These are phyloP conservation scores for Melinaea marsaeus DNA, from an alignment of 2,888 invertebrate species.

Conservation along the genomic window DNA sequence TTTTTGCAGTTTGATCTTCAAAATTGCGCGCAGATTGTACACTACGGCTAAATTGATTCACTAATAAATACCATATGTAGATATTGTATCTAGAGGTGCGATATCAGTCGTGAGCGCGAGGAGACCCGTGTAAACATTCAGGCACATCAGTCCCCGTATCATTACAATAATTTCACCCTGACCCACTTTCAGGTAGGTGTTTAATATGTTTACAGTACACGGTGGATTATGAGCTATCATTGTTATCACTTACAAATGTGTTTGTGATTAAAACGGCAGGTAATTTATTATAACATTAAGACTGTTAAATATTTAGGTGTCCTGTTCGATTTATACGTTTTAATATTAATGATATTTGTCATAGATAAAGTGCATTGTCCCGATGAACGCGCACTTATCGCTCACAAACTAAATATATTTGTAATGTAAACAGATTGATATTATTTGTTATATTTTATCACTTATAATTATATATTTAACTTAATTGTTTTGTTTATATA, in stretches of 20 bases:
- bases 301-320: background rate
- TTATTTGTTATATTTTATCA: background rate
- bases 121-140: slow-evolving; percentile 22
- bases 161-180: slow-evolving; percentile 26
- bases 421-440: background rate
- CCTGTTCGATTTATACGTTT: background rate
- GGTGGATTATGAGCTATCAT: slow-evolving; percentile 10
- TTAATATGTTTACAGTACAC: slow-evolving; percentile 11
- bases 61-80: too few species aligned
- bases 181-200: slow-evolving; percentile 20
- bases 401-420: background rate
- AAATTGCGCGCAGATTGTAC: too few species aligned
- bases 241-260: background rate
- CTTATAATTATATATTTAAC: too few species aligned
- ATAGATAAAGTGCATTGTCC: slow-evolving; percentile 8
- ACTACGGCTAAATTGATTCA: too few species aligned
- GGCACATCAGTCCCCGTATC: slow-evolving; percentile 20
- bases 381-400: background rate
- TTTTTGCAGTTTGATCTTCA: background rate
- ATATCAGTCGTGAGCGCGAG: background rate
- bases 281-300: background rate
- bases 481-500: too few species aligned
- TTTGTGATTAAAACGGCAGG: background rate
- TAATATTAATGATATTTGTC: slow-evolving; percentile 2
- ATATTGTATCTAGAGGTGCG: too few species aligned